Evolutionary conservation across 2,797 vertebrate genomes (phyloP), one percentile per base, ranked within the genome.

Genomic region (Phataginus tetradactyla): DNA sequence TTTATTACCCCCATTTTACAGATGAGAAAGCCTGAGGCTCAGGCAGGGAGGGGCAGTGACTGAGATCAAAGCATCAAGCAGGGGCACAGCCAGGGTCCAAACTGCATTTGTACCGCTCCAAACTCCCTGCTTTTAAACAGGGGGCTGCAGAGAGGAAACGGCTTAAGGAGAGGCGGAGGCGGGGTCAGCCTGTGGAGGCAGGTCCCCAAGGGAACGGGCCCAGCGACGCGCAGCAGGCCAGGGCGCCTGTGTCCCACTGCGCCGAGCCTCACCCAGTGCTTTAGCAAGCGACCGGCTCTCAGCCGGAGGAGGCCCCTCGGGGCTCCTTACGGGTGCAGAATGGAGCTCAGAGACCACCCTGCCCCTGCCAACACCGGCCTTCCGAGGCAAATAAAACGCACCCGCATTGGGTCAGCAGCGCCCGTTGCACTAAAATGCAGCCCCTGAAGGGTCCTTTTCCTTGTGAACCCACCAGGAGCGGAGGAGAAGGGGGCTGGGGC

Each of bases 401-500:
- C 21, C 18, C 29, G 75, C 7, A 1, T 7, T 45, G 91, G 75
- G 89, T 74, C 3, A 3, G 61, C 84, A 75, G 79, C 0, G 4
- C 78, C 85, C 8, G 5, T 0, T 32, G 78, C 27, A 45, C 86
- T 74, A 23, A 95, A 72, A 79, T 49, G 57, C 29, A 57, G 71
- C 59, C 68, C 3, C 4, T 51, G 94, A 92, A 86, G 4, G 42
- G 72, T 29, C 64, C 51, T 18, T 95, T 79, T 91, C 68, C 77
- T 99, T 0, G 99, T 99, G 66, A 99, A 99, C 97, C 99, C 99
- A 1, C 98, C 99, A 83, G 99, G 98, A 21, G 99, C 99, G 29
- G 99, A 99, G 98, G 99, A 99, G 97, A 99, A 99, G 97, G 99
- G 99, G 97, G 98, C 98, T 1, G 98, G 99, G 97, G 98, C 99